Percentiles rank a stretch among this genome's conserved stretches.
Evolutionary conservation across 2,797 vertebrate species (phyloP).

Genomic region (Siniperca scherzeri): DNA sequence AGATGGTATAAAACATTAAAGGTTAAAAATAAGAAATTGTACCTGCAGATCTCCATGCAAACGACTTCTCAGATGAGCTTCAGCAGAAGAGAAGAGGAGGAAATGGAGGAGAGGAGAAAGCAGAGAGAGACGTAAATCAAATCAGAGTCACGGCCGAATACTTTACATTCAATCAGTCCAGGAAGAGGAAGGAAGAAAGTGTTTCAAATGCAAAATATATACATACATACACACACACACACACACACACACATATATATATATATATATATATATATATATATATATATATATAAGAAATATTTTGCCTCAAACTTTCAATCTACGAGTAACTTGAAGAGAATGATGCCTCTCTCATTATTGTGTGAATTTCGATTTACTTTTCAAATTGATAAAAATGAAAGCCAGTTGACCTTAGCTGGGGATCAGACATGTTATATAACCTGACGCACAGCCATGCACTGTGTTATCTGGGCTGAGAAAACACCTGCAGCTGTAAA

Average conservation of each 20-base stretch:
- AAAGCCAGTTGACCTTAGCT: constrained; percentile 23
- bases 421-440: constrained; percentile 16
- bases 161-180: constrained; percentile 36
- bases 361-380: constrained; percentile 11
- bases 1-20: not conserved
- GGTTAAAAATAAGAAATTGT: constrained; percentile 48
- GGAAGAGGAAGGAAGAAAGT: constrained; percentile 1
- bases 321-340: not conserved
- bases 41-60: constrained; percentile 98
- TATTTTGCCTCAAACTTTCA: not conserved
- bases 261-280: not conserved
- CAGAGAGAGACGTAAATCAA: constrained; percentile 52
- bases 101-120: constrained; percentile 42
- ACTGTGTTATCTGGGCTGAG: not conserved
- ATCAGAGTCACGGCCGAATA: constrained; percentile 35
- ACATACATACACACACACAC: no score
- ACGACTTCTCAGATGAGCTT: constrained; percentile 98
- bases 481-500: constrained; percentile 15
- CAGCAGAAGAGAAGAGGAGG: constrained; percentile 42
- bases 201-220: not conserved
- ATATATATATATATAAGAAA: not conserved
- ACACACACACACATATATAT: no score
- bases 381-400: constrained; percentile 23
- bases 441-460: not conserved
- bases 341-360: not conserved